Conservation (phyloP, 2,113 vertebrate genomes). For the Promerops cafer region DNA sequence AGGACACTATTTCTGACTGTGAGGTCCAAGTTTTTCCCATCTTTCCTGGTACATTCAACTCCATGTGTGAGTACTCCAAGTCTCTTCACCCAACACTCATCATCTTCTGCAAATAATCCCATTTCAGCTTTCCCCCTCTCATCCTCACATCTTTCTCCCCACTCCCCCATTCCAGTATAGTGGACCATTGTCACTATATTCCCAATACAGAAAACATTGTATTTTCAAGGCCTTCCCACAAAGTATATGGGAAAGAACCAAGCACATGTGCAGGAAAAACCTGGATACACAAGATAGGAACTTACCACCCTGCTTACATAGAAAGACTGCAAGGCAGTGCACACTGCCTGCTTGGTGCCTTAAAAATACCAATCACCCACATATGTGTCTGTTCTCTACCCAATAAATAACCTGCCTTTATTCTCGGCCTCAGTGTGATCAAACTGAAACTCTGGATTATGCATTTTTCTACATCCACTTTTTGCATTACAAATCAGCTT, state of each 20-base stretch:
- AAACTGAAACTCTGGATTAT: neutral
- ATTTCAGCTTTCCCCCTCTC: neutral
- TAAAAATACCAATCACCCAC: neutral
- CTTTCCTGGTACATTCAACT: neutral
- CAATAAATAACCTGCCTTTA: neutral
- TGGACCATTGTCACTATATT: neutral
- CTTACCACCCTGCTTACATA: neutral
- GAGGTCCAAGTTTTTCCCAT: neutral
- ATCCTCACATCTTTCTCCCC: neutral
- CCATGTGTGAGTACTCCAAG: neutral
- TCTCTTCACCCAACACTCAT: neutral
- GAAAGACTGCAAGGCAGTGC: neutral
- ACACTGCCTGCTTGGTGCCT: neutral
- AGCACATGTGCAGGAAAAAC: neutral
- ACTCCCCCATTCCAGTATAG: neutral
- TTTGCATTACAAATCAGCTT: slow-evolving; percentile 31
- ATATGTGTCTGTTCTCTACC: neutral
- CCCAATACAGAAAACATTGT: neutral
- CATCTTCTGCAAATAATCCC: neutral
- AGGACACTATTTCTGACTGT: neutral
- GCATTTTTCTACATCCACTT: neutral
- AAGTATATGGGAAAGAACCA: neutral
- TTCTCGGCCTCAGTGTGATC: neutral
- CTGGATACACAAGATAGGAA: neutral
- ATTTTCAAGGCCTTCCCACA: neutral